phyloP scores from a whole-genome alignment of 2,797 vertebrate species.

The Amniataba percoides region DNA sequence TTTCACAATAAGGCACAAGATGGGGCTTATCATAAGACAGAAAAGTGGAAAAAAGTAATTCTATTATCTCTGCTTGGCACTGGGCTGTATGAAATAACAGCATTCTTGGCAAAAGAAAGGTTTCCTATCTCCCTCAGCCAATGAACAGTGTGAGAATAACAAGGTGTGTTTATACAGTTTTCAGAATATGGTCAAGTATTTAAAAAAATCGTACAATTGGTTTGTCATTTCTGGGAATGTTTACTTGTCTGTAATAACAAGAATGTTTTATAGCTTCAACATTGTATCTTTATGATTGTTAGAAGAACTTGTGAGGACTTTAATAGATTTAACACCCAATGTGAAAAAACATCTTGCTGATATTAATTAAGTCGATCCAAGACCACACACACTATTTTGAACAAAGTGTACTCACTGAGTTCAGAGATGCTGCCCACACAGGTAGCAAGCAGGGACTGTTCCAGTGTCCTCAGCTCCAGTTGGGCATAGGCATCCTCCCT shows the following conservation, averaged over 20 bases:
- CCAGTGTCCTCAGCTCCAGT: conserved; percentile 95
- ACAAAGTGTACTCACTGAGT: conserved; percentile 89
- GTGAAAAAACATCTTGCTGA: conserved; percentile 5
- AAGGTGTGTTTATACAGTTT: conserved; percentile 16
- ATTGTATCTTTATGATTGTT: conserved; percentile 1
- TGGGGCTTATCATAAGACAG: conserved; percentile 19
- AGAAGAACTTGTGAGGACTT: neutral
- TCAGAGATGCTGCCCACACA: conserved; percentile 99
- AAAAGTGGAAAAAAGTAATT: conserved; percentile 8
- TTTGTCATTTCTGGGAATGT: conserved; percentile 16
- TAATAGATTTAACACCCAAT: conserved; percentile 8
- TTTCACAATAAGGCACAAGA: conserved; percentile 30
- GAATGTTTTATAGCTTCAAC: neutral
- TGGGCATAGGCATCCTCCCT: conserved; percentile 94
- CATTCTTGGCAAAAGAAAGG: conserved; percentile 14
- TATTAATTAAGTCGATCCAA: neutral
- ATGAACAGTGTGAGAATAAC: neutral
- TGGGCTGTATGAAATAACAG: conserved; percentile 23
- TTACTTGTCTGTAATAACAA: conserved; percentile 4
- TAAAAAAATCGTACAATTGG: neutral
- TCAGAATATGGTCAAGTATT: conserved; percentile 6
- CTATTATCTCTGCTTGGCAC: conserved; percentile 22
- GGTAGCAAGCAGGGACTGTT: conserved; percentile 96
- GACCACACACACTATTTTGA: conserved; percentile 4
- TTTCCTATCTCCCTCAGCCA: conserved; percentile 1